Base-by-base conservation (phyloP, 2,888 invertebrate species). In the Pyralis farinalis region DNA sequence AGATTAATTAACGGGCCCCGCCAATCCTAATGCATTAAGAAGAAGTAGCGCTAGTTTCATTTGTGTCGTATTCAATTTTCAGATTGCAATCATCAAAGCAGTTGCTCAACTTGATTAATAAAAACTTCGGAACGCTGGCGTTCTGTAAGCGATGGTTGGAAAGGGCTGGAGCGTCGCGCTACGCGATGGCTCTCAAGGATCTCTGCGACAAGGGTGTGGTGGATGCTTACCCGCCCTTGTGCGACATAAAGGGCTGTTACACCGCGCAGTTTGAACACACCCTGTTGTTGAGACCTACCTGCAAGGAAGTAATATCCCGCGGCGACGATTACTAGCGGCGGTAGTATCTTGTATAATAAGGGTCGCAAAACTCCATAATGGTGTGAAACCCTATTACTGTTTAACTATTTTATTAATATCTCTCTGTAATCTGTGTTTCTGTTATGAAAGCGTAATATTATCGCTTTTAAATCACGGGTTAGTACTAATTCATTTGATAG, bases 191-290 rank as follows among this genome's bases (percentile, higher is more conserved):
- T 1, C 90, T 99, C 33, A 99, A 99, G 83, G 99, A 99, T 90
- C 91, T 99, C 41, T 98, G 98, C 84, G 99, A 99, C 78, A 98
- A 98, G 75, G 96, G 96, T 36, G 96, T 98, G 20, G 96, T 99
- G n/a, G 97, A 98, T 70, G 95, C 99, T 0, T 99, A 99, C 86
- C 99, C 99, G 11, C 99, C 99, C 6, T 92, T 99, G 39, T 99
- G 98, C 72, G 99, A 99, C 87, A 92, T 96, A 51, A 97, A 96
- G 79, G 99, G 99, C 42, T 97, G 96, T 77, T 99, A 98, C 86
- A 99, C 99, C 0, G 99, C 99, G 32, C 99, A 99, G 88, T 99
- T 96, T 75, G 99, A 99, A 76, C 99, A 99, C 84, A 99, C 99
- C 3, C 95, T 99, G 64, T 93, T 99, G 56, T 90, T 99, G 51